Base-by-base conservation (phyloP, 2,888 invertebrate genomes). In the Acrocyrtus sp. region DNA sequence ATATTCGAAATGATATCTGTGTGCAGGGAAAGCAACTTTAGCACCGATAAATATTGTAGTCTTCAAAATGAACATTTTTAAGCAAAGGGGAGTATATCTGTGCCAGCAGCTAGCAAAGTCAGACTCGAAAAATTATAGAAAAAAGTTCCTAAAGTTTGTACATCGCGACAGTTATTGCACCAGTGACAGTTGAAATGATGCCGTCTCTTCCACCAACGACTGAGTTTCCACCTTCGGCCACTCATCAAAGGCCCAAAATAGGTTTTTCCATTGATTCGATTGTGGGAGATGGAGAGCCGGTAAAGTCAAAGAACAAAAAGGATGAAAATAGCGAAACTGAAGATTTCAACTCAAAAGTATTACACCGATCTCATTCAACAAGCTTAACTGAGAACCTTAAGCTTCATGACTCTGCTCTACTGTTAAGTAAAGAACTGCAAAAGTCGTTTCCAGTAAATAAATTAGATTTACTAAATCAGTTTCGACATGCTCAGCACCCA, bases 251-350 rank as follows among this genome's bases (percentile, higher is more conserved):
- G 87, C 95, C 95, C 81, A 95, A 95, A 87, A 92, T 96, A 85
- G 95, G 95, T 83, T 96, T 96, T 85, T 94, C 94, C 84, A 96
- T 96, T 86, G 96, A 96, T 87, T 94, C 94, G 83, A 94, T 95
- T 83, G 95, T 95, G 75, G 92, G 91, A 45, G 82, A 54, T 75
- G 22, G 66, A 63, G 51, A 57, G 53, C 24, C 53, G 65, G 27
- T 67, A 79, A 17, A 68, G 75, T 26, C 72, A 57, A 39, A 12
- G 8, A 39, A 12, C 39, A 12, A 34, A n/a, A 17, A 5, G 39
- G 12, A 12, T 34, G 8, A 34, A 24, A 51, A 5, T 51, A 24
- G 6, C 51, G 27, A n/a, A n/a, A n/a, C n/a, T n/a, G n/a, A n/a
- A n/a, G n/a, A n/a, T n/a, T n/a, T n/a, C n/a, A 50, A 39, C 39